Conservation (phyloP, 2,113 vertebrate genomes). For the Oxyruncus cristatus region DNA sequence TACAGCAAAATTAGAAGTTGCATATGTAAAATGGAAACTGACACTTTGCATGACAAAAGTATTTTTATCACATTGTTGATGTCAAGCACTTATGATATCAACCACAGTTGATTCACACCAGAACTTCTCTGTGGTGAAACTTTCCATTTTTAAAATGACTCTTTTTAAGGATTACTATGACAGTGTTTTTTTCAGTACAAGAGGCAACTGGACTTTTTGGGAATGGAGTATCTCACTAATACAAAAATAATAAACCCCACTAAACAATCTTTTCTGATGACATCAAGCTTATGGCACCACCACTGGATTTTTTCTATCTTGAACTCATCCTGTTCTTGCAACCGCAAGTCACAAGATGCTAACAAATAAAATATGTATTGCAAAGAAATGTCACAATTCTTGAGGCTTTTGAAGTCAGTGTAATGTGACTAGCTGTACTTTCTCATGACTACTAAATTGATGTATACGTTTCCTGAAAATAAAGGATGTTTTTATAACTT, state of each 20-base stretch:
- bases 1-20: slow-evolving; percentile 19
- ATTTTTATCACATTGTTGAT: slow-evolving; percentile 12
- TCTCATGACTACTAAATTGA: neutral
- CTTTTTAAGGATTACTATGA: neutral
- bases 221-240: neutral
- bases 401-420: neutral
- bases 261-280: neutral
- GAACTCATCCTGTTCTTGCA: neutral
- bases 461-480: neutral
- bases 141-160: neutral
- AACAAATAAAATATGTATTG: neutral
- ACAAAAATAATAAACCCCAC: neutral
- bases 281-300: neutral
- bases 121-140: neutral
- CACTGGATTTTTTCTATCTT: slow-evolving; percentile 27
- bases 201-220: neutral
- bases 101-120: neutral
- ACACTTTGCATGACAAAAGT: neutral
- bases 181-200: neutral
- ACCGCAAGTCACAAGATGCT: neutral
- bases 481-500: neutral
- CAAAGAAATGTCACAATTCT: neutral
- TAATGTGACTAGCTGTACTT: neutral
- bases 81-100: slow-evolving; percentile 1
- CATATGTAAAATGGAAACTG: neutral